phyloP scores from a whole-genome alignment of 2,113 vertebrate species.

The rabbit (Oryctolagus cuniculus) region mOryCun1.1 NC_091444.1:4485501-4486000 shows the following conservation, averaged over 20 bases:
- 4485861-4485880: background rate
- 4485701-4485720: background rate
- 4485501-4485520: background rate
- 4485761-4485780: background rate
- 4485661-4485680: fast-evolving
- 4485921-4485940: background rate
- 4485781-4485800: background rate
- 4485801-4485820: background rate
- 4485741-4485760: background rate
- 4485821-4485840: background rate
- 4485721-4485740: background rate
- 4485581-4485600: background rate
- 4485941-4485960: background rate
- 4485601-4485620: background rate
- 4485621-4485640: background rate
- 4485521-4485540: background rate
- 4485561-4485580: background rate
- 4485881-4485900: background rate
- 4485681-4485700: background rate
- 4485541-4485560: background rate
- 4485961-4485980: background rate
- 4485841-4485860: background rate
- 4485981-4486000: background rate
- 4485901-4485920: background rate
- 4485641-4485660: background rate